Conservation (phyloP, 2,797 vertebrate species). For the Emydoidea blandingii region DNA sequence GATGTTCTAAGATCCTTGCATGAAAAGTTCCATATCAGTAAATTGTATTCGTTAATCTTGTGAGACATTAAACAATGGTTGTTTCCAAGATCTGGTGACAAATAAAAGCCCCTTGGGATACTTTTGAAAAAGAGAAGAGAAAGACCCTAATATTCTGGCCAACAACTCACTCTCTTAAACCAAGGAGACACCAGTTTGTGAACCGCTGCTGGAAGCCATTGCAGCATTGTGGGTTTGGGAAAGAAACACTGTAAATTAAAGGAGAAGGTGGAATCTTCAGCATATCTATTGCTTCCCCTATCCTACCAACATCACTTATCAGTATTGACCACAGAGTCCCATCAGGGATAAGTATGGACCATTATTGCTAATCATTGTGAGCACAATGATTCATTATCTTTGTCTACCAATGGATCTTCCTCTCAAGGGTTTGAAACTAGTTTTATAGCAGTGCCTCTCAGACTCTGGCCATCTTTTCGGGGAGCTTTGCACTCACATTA, state of each 20-base stretch:
- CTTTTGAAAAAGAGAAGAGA: neutral
- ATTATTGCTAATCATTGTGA: neutral
- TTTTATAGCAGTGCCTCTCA: neutral
- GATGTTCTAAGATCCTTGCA: neutral
- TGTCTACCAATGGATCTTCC: neutral
- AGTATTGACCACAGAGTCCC: neutral
- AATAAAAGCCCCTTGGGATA: too few species aligned
- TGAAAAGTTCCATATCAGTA: neutral
- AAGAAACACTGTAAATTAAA: neutral
- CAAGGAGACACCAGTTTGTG: too few species aligned
- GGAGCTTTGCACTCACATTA: neutral
- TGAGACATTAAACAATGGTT: neutral
- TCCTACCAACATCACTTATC: neutral
- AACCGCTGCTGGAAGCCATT: neutral
- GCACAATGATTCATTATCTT: neutral
- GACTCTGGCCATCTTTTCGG: neutral
- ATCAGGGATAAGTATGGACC: too few species aligned
- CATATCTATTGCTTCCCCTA: neutral
- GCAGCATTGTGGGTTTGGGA: neutral
- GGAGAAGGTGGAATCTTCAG: fast-evolving
- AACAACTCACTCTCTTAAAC: neutral
- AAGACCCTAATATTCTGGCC: too few species aligned
- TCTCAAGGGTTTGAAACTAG: neutral
- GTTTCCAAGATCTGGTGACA: neutral
- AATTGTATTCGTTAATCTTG: too few species aligned